Base-by-base conservation (phyloP, 2,113 vertebrate species). In the Sebastes schlegelii region DNA sequence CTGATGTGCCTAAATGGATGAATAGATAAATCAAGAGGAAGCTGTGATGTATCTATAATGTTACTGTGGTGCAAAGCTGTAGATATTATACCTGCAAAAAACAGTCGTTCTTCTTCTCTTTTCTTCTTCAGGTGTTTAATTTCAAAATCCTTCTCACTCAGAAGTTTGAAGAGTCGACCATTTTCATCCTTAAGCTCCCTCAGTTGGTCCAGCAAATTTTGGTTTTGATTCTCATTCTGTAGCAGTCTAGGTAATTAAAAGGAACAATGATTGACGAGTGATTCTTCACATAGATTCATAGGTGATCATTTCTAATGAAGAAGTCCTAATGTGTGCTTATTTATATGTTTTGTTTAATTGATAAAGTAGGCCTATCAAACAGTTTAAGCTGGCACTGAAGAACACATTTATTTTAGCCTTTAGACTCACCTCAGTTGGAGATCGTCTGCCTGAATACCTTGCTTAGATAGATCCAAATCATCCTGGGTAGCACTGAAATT, bases 101-200 rank as follows among this genome's bases (percentile, higher is more conserved):
- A 95, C 34, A 97, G 73, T 52, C 92, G 94, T 60, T 97, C 95
- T 51, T 98, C 96, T 40, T 97, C 96, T 2, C 95, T 89, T 85
- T 96, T 97, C 88, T 92, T 98, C 80, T 94, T 96, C 73, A 98
- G 94, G 77, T 97, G 96, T 61, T 95, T 96, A 68, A 98, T 96
- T 88, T 99, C 98, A 90, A 98, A 98, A 51, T 99, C 97, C 77
- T 96, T 97, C 76, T 99, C 97, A 21, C 91, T 91, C 58, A 98
- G 68, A 6, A 99, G 95, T 89, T 97, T 99, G 85, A 96, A 94
- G 4, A 99, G 89, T 0, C 98, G 94, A 62, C 96, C 96, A 4
- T 97, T 99, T 92, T 98, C 97, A 77, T 99, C 98, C 14, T 83
- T 90, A 0, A 96, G 82, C 87, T 96, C 97, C 73, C 97, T 93